Base-by-base conservation (phyloP, 2,888 invertebrate species). In the Diploptera punctata region DNA sequence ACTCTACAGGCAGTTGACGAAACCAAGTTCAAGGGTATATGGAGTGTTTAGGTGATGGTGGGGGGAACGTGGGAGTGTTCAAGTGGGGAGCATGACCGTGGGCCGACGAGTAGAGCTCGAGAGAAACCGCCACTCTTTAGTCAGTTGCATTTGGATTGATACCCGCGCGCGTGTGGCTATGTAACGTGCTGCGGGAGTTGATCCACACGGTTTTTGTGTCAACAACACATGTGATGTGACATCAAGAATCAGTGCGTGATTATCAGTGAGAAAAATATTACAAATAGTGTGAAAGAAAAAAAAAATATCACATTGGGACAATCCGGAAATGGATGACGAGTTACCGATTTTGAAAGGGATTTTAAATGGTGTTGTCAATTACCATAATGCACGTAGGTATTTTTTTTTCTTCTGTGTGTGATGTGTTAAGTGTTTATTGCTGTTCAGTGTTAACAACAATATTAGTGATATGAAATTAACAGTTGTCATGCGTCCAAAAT, bases 301-400 rank as follows among this genome's bases (percentile, higher is more conserved):
- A 29, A 31, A 7, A 31, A 60, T 57, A 9, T 13, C 61, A 24
- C 4, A 26, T 19, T 38, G 18, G 21, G 33, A 33, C 44, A 65
- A 65, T 44, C 29, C 47, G 65, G 65, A 65, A 47, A 94, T 94
- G 94, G 92, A 90, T 83, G 94, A 95, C 88, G 94, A 95, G 87
- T 87, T 94, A 85, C 94, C 95, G 80, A 95, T 95, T 82, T 89
- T 95, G 77, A 95, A 95, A 85, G 93, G 94, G 82, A 95, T 95
- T 85, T 89, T 95, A 80, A 94, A 95, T 83, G 94, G 95, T 82
- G 93, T 92, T 82, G 93, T 94, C 83, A 92, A 93, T 85, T 94
- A 94, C 85, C 94, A 94, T 85, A 94, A 95, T 90, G 94, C 94
- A 88, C 94, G 95, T 95, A 94, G 86, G 94, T 94, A 86, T 86